Evolutionary conservation across 2,888 invertebrate genomes (phyloP), one percentile per base, ranked within the genome.

Genomic region (Mamestra brassicae): DNA sequence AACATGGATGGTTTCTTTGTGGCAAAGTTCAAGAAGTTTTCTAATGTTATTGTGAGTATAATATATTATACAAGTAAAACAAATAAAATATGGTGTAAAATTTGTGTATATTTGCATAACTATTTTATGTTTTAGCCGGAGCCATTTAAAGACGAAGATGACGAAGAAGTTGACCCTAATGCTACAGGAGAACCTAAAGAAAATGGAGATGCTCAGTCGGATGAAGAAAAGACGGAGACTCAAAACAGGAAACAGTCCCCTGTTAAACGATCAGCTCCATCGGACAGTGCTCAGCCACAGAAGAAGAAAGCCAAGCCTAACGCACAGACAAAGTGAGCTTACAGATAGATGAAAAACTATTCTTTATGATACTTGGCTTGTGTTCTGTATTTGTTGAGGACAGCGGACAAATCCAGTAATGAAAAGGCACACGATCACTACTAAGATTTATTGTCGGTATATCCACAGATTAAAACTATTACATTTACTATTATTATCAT

Each of bases 1-100:
- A 99, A 99, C 92, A 99, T 99, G 98, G 99, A 99, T 95, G 99
- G 99, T 5, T 99, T 99, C 94, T 99, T 98, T 96, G 99, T 99
- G 2, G 99, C 99, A 0, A 99, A 99, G 95, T 94, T 99, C 17
- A 99, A 99, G 95, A 99, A 99, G 92, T 98, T 99, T 92, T 99
- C 98, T 0, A 99, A 99, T 95, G 97, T 97, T 58, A 95, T 96
- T 90, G 97, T 97, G 90, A 96, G 96, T 26, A 26, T 26, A 26
- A 26, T 26, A 26, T 26, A 26, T 26, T 26, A 26, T 26, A 26
- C 0, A 26, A 1, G 26, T 26, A 26, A 26, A 26, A 26, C 26
- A 26, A 26, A 26, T 26, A 26, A 26, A 26, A 26, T 26, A 6
- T 36, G 11, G 42, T 42, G 5, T 6, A 50, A 54, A 11, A 26